These are phyloP conservation scores for Thymelicus lineola DNA, from an alignment of 2,888 invertebrate genomes.

Conservation along the genomic window DNA sequence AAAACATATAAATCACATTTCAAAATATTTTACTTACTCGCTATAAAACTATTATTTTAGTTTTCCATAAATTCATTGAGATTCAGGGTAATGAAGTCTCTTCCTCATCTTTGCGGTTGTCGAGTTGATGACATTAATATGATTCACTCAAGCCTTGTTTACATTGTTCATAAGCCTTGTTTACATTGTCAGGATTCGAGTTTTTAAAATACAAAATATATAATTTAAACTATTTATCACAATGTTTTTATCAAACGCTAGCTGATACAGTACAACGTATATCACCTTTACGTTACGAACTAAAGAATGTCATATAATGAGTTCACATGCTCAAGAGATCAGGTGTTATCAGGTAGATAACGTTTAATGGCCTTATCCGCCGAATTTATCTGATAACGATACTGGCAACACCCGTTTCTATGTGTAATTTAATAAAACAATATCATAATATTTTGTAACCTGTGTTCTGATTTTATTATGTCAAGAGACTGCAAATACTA, in stretches of 20 bases:
- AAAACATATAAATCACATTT: neutral
- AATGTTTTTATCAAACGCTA: neutral
- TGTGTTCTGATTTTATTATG: slow-evolving; percentile 13
- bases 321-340: slow-evolving; percentile 62
- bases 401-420: slow-evolving; percentile 16
- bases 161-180: too few species aligned
- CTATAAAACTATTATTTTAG: neutral
- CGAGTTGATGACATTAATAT: slow-evolving; percentile 1
- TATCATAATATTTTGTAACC: slow-evolving; percentile 1
- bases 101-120: neutral
- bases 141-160: neutral
- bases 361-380: slow-evolving; percentile 65
- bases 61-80: slow-evolving; percentile 10
- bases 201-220: neutral
- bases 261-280: neutral
- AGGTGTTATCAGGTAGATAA: slow-evolving; percentile 72
- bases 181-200: too few species aligned
- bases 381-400: slow-evolving; percentile 68
- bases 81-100: neutral
- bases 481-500: neutral
- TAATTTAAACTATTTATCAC: neutral
- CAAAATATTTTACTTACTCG: neutral
- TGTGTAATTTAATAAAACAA: slow-evolving; percentile 19
- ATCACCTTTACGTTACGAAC: neutral
- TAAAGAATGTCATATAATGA: slow-evolving; percentile 51